Base-by-base conservation (phyloP, 2,888 invertebrate species). In the Parapristionchus giblindavisi region DNA sequence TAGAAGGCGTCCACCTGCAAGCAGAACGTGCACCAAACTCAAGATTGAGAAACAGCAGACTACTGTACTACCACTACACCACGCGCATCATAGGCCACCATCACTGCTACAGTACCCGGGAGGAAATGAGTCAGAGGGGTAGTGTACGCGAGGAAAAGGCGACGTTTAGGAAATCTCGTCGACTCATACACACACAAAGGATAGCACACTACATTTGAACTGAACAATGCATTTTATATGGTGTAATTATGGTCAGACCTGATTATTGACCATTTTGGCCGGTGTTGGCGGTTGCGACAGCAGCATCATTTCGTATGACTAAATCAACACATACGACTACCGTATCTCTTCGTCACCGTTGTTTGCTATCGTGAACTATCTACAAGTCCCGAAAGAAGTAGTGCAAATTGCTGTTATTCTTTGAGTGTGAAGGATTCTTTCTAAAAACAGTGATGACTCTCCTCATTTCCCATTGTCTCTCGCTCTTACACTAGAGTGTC, bases 241-340 rank as follows among this genome's bases (percentile, higher is more conserved):
- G 36, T n/a, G n/a, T 24, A 60, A 29, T 61, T 40, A 61, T 6
- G 27, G 8, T 48, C 66, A 51, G 51, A 72, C 72, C 72, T 72
- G 72, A 24, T 58, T 40, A 38, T 27, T 58, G 36, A 51, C 48
- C 51, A 36, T 32, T 48, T 83, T 83, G 63, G 83, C 82, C 48
- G 83, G 83, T 48, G 83, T 83, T 38, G 83, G 82, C 51, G 81
- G 81, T 78, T 83, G 81, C 38, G 83, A 83, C 74, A 84, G 77
- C 68, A 82, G 75, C 60, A 79, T 79, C 84, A 84, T 84, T 78
- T 84, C 84, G 78, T 82, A 84, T 60, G 82, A 81, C 83, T 84
- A 77, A n/a, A n/a, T n/a, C n/a, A n/a, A n/a, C n/a, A n/a, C n/a
- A n/a, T n/a, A n/a, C n/a, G n/a, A n/a, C n/a, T n/a, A n/a, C n/a